Conservation (phyloP, 2,888 invertebrate genomes). For the Esperia sulphurella region DNA sequence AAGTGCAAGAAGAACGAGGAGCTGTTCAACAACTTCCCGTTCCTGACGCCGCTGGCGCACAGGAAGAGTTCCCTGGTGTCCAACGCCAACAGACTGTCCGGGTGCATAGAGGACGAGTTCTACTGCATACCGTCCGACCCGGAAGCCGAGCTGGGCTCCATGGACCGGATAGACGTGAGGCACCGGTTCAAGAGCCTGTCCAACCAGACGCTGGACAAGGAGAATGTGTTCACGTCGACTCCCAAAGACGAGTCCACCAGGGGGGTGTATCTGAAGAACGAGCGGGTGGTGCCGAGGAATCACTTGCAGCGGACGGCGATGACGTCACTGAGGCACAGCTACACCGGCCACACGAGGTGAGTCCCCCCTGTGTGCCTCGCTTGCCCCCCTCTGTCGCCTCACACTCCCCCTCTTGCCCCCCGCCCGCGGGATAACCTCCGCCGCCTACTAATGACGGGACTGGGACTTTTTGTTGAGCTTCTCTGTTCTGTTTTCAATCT, state of each 20-base stretch:
- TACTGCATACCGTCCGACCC: conserved; percentile 61
- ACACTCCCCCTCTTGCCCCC: conserved; percentile 5
- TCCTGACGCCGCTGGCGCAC: conserved; percentile 79
- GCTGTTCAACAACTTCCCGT: conserved; percentile 77
- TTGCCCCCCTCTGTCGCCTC: conserved; percentile 6
- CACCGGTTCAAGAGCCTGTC: conserved; percentile 48
- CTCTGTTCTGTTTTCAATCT: conserved; percentile 18
- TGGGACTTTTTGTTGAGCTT: conserved; percentile 9
- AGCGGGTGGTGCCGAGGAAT: conserved; percentile 16
- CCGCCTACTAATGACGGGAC: conserved; percentile 18
- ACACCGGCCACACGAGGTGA: conserved; percentile 59
- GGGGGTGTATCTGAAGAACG: conserved; percentile 11
- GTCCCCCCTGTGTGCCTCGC: conserved; percentile 27
- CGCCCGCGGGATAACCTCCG: conserved; percentile 8
- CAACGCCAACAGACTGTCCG: conserved; percentile 52
- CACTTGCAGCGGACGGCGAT: conserved; percentile 22
- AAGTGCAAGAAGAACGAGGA: conserved; percentile 53
- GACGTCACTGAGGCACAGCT: conserved; percentile 51
- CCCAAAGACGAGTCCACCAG: conserved; percentile 32
- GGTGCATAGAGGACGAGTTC: conserved; percentile 70
- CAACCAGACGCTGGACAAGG: conserved; percentile 39
- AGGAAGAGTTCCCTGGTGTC: conserved; percentile 65
- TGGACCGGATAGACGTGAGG: conserved; percentile 49
- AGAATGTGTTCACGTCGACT: conserved; percentile 42
- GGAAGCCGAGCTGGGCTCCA: conserved; percentile 36